These are phyloP conservation scores for Aleiodes leptofemur DNA, from an alignment of 2,888 invertebrate genomes.

Conservation along the genomic window DNA sequence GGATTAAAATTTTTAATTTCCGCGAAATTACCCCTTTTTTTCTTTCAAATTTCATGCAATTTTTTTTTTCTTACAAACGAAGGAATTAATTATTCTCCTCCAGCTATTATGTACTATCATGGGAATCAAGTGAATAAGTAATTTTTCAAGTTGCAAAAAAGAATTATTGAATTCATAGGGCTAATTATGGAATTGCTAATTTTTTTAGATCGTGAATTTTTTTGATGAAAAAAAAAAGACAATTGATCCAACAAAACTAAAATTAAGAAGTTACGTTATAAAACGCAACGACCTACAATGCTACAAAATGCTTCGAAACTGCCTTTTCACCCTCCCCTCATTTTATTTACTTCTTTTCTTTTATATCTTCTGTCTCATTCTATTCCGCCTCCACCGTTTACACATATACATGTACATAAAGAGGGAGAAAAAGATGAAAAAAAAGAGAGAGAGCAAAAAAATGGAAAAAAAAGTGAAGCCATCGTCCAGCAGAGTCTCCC, in stretches of 20 bases:
- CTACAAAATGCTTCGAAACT: constrained; percentile 67
- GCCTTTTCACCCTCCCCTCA: constrained; percentile 46
- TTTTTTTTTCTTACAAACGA: no score
- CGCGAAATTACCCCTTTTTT: no score
- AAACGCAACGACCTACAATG: constrained; percentile 74
- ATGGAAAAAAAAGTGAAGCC: constrained; percentile 8
- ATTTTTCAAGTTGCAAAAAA: no score
- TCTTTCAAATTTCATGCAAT: no score
- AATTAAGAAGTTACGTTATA: constrained; percentile 71
- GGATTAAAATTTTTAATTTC: neutral
- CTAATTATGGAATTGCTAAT: no score
- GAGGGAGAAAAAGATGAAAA: neutral
- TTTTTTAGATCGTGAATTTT: no score
- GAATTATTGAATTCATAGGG: no score
- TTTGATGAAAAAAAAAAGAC: neutral
- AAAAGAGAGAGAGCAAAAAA: constrained; percentile 1
- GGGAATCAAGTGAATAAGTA: no score
- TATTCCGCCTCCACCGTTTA: constrained; percentile 42
- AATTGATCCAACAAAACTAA: constrained; percentile 42
- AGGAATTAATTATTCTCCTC: no score
- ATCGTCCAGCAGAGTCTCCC: constrained; percentile 45
- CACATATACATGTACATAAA: constrained; percentile 27
- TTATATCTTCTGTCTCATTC: constrained; percentile 42
- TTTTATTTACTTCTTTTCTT: constrained; percentile 40
- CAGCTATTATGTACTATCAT: no score